A percentile compares a stretch with the other conserved stretches of the same genome.
Evolutionary conservation across 2,888 invertebrate genomes (phyloP).

Genomic region (Thera obeliscata): DNA sequence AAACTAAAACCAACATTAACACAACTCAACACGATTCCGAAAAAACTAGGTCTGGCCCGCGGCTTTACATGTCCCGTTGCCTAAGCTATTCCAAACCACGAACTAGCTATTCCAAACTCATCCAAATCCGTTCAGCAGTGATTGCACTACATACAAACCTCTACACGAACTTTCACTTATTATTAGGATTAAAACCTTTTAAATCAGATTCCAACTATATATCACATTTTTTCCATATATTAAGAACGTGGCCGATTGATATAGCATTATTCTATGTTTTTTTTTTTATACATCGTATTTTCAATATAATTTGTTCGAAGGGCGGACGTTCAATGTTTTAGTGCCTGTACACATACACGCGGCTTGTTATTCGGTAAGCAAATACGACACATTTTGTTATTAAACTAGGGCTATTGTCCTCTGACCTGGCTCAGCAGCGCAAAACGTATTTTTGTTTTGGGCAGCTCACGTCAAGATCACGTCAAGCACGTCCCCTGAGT

Average conservation of each 20-base stretch:
- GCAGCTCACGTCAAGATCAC: too few relatives aligned
- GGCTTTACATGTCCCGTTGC: not conserved
- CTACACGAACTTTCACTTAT: constrained; percentile 3
- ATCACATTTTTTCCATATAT: constrained; percentile 56
- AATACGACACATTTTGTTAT: too few relatives aligned
- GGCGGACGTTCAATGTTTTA: constrained; percentile 5
- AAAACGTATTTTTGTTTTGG: too few relatives aligned
- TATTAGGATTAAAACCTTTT: constrained; percentile 50
- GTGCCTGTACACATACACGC: constrained; percentile 1
- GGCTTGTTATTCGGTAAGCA: not conserved
- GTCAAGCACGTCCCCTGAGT: too few relatives aligned
- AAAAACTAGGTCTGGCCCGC: not conserved
- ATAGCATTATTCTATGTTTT: constrained; percentile 15
- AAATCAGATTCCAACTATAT: constrained; percentile 51
- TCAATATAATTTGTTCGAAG: constrained; percentile 21
- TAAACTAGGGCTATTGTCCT: too few relatives aligned
- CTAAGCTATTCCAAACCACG: not conserved
- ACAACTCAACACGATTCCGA: not conserved
- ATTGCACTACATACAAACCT: not conserved
- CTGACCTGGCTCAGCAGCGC: too few relatives aligned
- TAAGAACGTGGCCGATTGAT: constrained; percentile 48
- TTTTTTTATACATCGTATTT: constrained; percentile 3
- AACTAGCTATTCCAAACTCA: not conserved
- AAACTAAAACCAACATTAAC: not conserved
- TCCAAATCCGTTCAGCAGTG: not conserved